Evolutionary conservation across 2,797 vertebrate species (phyloP), one percentile per base, ranked within the genome.

Genomic region (Acipenser ruthenus): DNA sequence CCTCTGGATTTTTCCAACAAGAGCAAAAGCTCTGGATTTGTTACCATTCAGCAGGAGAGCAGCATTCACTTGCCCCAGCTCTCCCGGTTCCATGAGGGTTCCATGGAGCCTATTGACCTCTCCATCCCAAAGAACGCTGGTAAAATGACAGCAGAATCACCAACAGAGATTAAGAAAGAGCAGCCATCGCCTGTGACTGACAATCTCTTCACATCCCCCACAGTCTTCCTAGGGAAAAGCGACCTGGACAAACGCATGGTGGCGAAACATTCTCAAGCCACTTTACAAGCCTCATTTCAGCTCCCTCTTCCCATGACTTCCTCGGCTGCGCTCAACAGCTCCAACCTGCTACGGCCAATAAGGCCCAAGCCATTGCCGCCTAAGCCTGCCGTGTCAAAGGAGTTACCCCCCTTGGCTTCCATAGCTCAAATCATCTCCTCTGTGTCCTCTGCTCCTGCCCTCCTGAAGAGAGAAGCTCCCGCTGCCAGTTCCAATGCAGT

Each of bases 401-500:
- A 98, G 74, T 88, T 96, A 64, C 93, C 94, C 0, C 96, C 96
- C 0, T 79, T 99, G 78, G 96, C 95, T 67, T 98, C 96, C 77
- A 98, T 99, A 15, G 95, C 95, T 67, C 95, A 99, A 87, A 99
- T 99, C 74, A 99, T 99, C 85, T 93, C 93, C 8, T 99, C 96
- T 0, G 95, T 98, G 65, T 97, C 96, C 1, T 93, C 90, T 1
- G 93, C 93, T 55, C 89, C 93, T 0, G 88, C 93, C 72, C 83
- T 98, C 74, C 85, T 99, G 73, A 95, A 94, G 82, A 87, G 90
- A 0, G 90, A 90, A 69, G 70, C 74, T 64, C 66, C 75, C 0
- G 82, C 87, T 0, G 4, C 77, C 0, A 71, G 72, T 67, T 4
- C 37, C 37, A 37, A 37, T 37, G 37, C 37, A 37, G 72, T 77